Percentiles rank a stretch among this genome's conserved stretches.
Conservation (phyloP, 2,113 vertebrate genomes). For the Connochaetes taurinus region DNA sequence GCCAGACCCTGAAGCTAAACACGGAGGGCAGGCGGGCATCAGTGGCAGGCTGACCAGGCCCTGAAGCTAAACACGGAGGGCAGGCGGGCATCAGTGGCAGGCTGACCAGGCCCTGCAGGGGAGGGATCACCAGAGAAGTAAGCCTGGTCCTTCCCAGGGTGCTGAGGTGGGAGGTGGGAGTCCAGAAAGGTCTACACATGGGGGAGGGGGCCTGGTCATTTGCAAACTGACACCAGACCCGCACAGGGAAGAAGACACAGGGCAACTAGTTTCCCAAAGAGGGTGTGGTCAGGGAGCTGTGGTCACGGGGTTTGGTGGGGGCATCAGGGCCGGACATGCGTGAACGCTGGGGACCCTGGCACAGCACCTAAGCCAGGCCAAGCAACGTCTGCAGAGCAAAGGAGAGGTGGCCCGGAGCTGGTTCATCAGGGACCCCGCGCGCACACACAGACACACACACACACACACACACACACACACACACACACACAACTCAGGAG, state of each 20-base stretch:
- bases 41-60: background rate
- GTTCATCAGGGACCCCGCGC: background rate
- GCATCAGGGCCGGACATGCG: background rate
- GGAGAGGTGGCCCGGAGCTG: background rate
- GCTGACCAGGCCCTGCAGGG: background rate
- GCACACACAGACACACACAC: fast-evolving
- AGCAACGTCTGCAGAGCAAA: background rate
- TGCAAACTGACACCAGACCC: background rate
- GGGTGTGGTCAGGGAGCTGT: background rate
- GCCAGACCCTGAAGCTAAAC: background rate
- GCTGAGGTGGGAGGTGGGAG: too few species aligned
- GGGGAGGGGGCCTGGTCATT: too few species aligned
- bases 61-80: background rate
- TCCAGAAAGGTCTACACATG: background rate
- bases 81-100: fast-evolving
- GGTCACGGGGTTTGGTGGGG: background rate
- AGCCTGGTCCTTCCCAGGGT: background rate
- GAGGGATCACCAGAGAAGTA: background rate
- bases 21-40: background rate
- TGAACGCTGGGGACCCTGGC: too few species aligned
- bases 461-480: too few species aligned
- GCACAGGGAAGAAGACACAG: too few species aligned
- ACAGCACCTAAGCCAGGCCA: background rate
- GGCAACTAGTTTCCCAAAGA: too few species aligned
- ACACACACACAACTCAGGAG: background rate